Conservation (phyloP, 2,888 invertebrate species). For the Zygogramma bicolorata region DNA sequence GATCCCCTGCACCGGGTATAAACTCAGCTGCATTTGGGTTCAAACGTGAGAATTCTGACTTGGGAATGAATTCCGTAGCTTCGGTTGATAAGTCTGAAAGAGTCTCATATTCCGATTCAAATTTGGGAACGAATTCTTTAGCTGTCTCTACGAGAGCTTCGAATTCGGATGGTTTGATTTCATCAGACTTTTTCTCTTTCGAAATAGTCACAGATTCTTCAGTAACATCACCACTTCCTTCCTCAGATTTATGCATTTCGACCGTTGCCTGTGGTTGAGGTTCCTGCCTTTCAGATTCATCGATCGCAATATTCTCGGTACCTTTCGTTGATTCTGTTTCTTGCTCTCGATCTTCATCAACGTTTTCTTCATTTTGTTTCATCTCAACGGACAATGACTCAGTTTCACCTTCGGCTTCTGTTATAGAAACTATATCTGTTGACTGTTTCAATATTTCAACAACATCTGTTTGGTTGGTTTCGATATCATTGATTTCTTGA, state of each 20-base stretch:
- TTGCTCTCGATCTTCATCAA: background rate
- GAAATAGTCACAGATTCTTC: background rate
- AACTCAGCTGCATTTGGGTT: slow-evolving; percentile 65
- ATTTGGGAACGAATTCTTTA: slow-evolving; percentile 61
- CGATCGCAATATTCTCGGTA: background rate
- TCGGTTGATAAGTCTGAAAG: slow-evolving; percentile 43
- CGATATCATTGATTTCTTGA: slow-evolving; percentile 32
- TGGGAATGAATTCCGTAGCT: slow-evolving; percentile 61
- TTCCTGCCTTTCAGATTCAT: background rate
- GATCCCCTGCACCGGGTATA: slow-evolving; percentile 56
- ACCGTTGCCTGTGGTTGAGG: background rate
- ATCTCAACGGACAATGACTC: background rate
- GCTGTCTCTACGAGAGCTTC: slow-evolving; percentile 60
- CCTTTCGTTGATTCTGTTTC: background rate
- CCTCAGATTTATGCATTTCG: background rate
- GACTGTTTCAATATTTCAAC: background rate
- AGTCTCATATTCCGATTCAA: slow-evolving; percentile 29
- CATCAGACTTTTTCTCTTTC: background rate
- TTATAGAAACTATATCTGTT: background rate
- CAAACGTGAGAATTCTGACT: slow-evolving; percentile 56
- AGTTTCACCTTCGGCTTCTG: background rate
- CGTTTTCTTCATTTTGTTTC: background rate
- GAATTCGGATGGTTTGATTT: slow-evolving; percentile 51
- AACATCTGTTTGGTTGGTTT: background rate
- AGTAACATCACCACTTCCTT: background rate